These are phyloP conservation scores for Spisula subtruncata DNA, from an alignment of 2,888 invertebrate species.

Conservation along the genomic window DNA sequence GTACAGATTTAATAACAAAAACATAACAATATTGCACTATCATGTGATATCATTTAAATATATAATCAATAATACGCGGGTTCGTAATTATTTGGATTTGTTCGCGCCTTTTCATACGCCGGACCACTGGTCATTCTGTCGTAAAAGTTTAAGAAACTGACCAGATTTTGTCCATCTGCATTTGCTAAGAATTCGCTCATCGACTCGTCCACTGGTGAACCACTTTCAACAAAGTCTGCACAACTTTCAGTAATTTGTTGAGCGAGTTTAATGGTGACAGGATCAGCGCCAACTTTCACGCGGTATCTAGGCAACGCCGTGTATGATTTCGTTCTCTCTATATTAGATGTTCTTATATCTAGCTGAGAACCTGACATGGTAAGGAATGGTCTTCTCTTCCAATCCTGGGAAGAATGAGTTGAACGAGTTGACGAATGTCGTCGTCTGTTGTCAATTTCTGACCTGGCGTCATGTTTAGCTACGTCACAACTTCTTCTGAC, in stretches of 20 bases:
- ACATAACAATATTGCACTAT: conserved; percentile 1
- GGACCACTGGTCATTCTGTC: conserved; percentile 59
- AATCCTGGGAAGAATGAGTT: too few species aligned
- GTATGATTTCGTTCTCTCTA: conserved; percentile 6
- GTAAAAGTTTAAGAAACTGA: conserved; percentile 66
- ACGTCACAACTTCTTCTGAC: conserved; percentile 1
- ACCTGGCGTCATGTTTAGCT: conserved; percentile 45
- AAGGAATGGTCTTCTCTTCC: conserved; percentile 58
- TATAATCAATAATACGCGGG: conserved; percentile 60
- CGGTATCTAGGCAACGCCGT: conserved; percentile 59
- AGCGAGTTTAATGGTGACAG: conserved; percentile 21
- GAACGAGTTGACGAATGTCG: not conserved
- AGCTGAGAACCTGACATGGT: conserved; percentile 59
- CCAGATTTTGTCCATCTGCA: conserved; percentile 64
- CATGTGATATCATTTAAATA: too few species aligned
- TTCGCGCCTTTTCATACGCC: conserved; percentile 50
- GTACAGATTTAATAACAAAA: conserved; percentile 4
- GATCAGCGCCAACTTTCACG: conserved; percentile 51
- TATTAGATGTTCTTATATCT: conserved; percentile 39
- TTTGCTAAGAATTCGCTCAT: conserved; percentile 67
- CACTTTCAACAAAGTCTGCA: conserved; percentile 46
- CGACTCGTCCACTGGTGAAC: conserved; percentile 63
- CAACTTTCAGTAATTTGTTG: conserved; percentile 42
- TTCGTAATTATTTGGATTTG: conserved; percentile 61
- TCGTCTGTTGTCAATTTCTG: not conserved